phyloP scores from a whole-genome alignment of 1,140 invertebrate species.

The Lepidurus apus region DNA sequence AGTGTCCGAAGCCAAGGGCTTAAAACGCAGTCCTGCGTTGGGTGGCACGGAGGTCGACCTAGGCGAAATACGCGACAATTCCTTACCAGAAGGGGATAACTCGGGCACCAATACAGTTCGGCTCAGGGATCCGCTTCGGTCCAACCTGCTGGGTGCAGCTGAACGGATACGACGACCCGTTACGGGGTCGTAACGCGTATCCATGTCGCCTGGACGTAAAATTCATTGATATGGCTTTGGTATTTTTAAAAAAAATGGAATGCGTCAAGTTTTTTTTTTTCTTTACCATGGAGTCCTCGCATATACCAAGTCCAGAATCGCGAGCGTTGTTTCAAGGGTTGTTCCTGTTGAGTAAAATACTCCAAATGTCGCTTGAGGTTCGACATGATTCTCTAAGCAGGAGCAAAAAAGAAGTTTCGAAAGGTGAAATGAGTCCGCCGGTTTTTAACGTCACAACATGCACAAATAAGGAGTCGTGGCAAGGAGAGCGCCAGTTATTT shows the following conservation, averaged over 20 bases:
- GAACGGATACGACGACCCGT: constrained; percentile 1
- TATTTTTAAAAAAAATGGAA: not conserved
- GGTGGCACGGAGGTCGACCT: constrained; percentile 22
- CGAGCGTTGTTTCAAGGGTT: constrained; percentile 33
- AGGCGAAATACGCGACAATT: constrained; percentile 14
- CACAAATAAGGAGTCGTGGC: not conserved
- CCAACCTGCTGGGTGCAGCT: not conserved
- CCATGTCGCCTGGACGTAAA: constrained; percentile 32
- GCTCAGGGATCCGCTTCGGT: not conserved
- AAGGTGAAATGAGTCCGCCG: not conserved
- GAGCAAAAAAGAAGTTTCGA: not conserved
- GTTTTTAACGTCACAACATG: not conserved
- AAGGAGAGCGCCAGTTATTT: not conserved
- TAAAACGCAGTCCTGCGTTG: constrained; percentile 28
- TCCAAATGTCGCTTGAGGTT: constrained; percentile 33
- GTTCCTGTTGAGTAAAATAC: constrained; percentile 31
- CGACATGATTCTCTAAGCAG: not conserved
- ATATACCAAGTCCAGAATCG: constrained; percentile 36
- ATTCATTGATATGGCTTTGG: not conserved
- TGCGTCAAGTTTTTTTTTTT: not conserved
- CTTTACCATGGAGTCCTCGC: constrained; percentile 35
- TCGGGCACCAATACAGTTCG: constrained; percentile 23
- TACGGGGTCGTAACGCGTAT: constrained; percentile 33
- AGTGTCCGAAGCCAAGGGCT: constrained; percentile 32
- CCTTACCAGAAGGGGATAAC: not conserved